A percentile compares a stretch with the other conserved stretches of the same genome.
Conservation (phyloP, 2,888 invertebrate genomes). For the Ectemnius cavifrons region DNA sequence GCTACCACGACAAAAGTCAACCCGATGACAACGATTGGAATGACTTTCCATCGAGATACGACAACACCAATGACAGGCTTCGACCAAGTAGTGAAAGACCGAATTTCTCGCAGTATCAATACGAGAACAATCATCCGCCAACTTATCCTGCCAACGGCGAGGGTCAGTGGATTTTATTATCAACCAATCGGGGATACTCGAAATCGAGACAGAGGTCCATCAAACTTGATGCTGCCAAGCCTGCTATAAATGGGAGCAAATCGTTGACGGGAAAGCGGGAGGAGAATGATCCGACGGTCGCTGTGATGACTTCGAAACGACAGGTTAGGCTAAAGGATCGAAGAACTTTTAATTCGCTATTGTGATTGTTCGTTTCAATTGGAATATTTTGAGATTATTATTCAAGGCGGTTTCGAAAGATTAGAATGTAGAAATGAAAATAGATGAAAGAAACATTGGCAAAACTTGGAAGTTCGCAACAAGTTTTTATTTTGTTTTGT, state of each 20-base stretch:
- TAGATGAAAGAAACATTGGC: too few species aligned
- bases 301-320: conserved; percentile 75
- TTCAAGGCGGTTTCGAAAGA: background rate
- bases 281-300: conserved; percentile 54
- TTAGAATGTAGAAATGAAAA: too few species aligned
- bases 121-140: conserved; percentile 77
- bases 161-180: conserved; percentile 88
- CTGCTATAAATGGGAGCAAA: conserved; percentile 37
- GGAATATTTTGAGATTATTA: background rate
- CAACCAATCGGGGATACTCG: conserved; percentile 87
- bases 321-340: conserved; percentile 72
- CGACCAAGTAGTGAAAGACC: conserved; percentile 66
- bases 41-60: conserved; percentile 65
- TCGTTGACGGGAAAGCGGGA: conserved; percentile 21
- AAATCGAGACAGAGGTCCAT: conserved; percentile 76
- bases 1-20: conserved; percentile 53
- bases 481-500: too few species aligned
- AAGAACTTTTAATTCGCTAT: conserved; percentile 29
- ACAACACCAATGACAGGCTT: conserved; percentile 52
- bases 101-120: conserved; percentile 79
- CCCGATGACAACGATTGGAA: conserved; percentile 63
- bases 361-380: background rate
- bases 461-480: background rate
- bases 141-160: conserved; percentile 84
- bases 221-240: conserved; percentile 67